phyloP scores from a whole-genome alignment of 2,797 vertebrate species.

The Gymnocypris eckloni region DNA sequence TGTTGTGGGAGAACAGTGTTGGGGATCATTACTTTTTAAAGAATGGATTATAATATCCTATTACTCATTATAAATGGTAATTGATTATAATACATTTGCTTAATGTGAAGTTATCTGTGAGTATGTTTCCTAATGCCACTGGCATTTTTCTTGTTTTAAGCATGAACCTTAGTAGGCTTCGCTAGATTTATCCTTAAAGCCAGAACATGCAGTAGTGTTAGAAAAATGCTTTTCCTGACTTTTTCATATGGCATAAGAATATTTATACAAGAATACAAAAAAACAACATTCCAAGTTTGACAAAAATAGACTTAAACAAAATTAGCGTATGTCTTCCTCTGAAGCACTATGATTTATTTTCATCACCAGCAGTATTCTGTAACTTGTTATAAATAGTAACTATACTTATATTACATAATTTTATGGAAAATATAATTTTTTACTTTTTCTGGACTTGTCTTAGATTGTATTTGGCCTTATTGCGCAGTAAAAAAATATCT shows the following conservation, averaged over 20 bases:
- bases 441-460: background rate
- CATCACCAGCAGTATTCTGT: background rate
- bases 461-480: background rate
- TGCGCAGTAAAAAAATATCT: background rate
- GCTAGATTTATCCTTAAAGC: background rate
- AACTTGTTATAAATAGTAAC: background rate
- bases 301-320: background rate
- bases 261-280: background rate
- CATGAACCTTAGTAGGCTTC: background rate
- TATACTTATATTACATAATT: background rate
- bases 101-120: background rate
- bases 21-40: background rate
- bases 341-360: background rate
- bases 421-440: background rate
- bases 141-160: background rate
- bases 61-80: background rate
- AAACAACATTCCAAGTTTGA: background rate
- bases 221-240: background rate
- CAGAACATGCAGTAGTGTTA: background rate
- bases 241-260: background rate
- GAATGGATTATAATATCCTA: background rate
- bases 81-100: background rate
- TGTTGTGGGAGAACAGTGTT: background rate
- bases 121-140: background rate
- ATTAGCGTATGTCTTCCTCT: background rate